Base-by-base conservation (phyloP, 2,888 invertebrate genomes). In the Cerastis rubricosa region DNA sequence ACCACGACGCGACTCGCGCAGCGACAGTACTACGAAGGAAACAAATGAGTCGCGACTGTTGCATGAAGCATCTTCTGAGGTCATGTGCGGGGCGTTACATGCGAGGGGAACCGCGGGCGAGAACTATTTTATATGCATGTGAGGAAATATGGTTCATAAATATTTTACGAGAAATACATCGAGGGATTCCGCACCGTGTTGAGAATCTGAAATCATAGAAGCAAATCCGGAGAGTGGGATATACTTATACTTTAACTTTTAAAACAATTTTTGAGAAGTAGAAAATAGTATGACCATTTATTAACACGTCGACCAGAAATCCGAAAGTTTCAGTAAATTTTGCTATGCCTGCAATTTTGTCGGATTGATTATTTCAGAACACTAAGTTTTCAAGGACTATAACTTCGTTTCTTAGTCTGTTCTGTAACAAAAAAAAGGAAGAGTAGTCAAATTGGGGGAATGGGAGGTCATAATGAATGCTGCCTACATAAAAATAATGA, bases 151-250 rank as follows among this genome's bases (percentile, higher is more conserved):
- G 40, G 25, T 43, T 61, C 59, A 40, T 63, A 45, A 74, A 75
- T 74, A 63, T 74, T 63, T 45, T 19, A 75, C 75, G 51, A 45
- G n/a, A 43, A 74, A 51, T 74, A 51, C 63, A 74, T 51, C 25
- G 49, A 63, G n/a, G 19, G 14, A 45, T 74, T 19, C 29, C 19
- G 17, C 29, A 19, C 9, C 22, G 61, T 12, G 29, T 7, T 72
- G 19, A 35, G 25, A 47, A 59, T 74, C 22, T 61, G 19, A 25
- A 61, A 14, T 29, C 9, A 49, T 49, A 4, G n/a, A 61, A 25
- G 29, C 40, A 19, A 43, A n/a, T 17, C 19, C 4, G 14, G 14
- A 19, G n/a, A n/a, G 43, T 74, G 3, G 9, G n/a, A 49, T 49
- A 22, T 49, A 17, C 17, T 69, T 19, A 25, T 8, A 57, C 4